A percentile compares a stretch with the other conserved stretches of the same genome.
Evolutionary conservation across 2,888 invertebrate genomes (phyloP).

Genomic region (Chymomyza caudatula): DNA sequence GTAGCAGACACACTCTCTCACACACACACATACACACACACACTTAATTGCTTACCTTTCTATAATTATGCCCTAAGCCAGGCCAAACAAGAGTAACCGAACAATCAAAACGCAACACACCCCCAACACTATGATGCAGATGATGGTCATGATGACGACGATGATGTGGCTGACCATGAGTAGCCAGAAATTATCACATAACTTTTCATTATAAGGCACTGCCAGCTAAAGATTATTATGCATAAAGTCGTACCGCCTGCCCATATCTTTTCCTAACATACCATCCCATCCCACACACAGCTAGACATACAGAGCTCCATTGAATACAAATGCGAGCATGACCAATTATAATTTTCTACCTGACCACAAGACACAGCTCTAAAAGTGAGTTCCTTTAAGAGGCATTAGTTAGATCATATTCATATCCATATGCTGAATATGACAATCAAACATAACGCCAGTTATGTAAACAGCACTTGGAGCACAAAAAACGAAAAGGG

Average conservation of each 20-base stretch:
- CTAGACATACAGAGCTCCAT: not conserved
- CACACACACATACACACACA: too few species aligned
- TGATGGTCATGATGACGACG: not conserved
- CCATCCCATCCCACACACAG: slow-evolving; percentile 1
- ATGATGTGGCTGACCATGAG: slow-evolving; percentile 38
- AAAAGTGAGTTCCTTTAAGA: not conserved
- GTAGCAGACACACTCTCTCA: not conserved
- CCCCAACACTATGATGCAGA: not conserved
- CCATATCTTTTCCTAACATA: too few species aligned
- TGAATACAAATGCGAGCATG: slow-evolving; percentile 30
- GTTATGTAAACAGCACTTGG: slow-evolving; percentile 11
- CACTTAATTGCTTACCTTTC: not conserved
- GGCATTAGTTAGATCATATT: not conserved
- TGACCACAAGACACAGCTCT: slow-evolving; percentile 34
- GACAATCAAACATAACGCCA: slow-evolving; percentile 18
- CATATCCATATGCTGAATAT: not conserved
- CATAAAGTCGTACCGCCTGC: slow-evolving; percentile 13
- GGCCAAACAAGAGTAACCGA: slow-evolving; percentile 32
- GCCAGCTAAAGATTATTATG: slow-evolving; percentile 28
- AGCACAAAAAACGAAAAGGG: not conserved
- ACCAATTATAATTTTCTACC: slow-evolving; percentile 61
- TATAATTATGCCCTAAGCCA: slow-evolving; percentile 1
- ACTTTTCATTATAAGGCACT: slow-evolving; percentile 40
- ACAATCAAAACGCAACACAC: slow-evolving; percentile 34
- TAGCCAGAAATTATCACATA: slow-evolving; percentile 56